These are phyloP conservation scores for Phataginus tricuspis DNA, from an alignment of 2,797 vertebrate genomes.

Conservation along the genomic window DNA sequence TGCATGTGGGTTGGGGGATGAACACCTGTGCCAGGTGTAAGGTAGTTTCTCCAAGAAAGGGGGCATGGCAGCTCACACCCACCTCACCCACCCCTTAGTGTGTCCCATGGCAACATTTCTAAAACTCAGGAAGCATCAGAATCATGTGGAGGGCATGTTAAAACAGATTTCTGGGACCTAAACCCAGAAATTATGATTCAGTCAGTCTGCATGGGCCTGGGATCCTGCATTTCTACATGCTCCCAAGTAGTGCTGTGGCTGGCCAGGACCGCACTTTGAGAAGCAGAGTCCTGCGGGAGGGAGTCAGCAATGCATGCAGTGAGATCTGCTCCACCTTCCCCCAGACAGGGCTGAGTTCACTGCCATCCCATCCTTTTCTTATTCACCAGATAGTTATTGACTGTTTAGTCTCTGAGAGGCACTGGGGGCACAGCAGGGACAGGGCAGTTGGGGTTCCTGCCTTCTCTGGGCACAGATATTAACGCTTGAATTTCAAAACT, in stretches of 20 bases:
- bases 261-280: background rate
- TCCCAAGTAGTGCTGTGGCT: background rate
- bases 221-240: background rate
- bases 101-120: background rate
- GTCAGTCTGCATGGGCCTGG: background rate
- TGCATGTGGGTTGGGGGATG: background rate
- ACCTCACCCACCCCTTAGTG: no score
- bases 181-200: background rate
- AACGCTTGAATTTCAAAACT: background rate
- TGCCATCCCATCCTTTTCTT: background rate
- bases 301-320: rapidly evolving
- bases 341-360: background rate
- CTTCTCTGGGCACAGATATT: no score
- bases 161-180: background rate
- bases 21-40: background rate
- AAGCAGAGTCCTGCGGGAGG: no score
- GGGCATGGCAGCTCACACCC: background rate
- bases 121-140: background rate
- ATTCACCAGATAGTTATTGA: background rate
- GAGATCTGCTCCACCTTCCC: background rate
- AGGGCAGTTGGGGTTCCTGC: rapidly evolving
- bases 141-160: rapidly evolving
- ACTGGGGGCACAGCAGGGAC: background rate
- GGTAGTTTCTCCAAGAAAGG: background rate
- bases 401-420: background rate